Evolutionary conservation across 2,113 vertebrate species (phyloP).

Genomic region (Gavialis gangeticus): DNA sequence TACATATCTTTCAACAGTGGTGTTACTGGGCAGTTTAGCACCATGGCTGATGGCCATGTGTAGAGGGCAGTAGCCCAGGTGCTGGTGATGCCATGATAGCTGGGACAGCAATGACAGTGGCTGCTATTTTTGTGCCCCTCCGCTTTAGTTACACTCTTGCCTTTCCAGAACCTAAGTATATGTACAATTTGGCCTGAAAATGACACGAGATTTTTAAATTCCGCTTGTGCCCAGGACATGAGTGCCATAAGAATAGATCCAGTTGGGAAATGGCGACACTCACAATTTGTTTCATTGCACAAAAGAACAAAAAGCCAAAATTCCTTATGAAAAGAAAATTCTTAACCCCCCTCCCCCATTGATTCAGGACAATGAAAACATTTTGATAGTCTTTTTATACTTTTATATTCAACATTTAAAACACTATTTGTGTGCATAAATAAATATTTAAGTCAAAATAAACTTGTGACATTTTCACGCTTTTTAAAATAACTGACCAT

Average conservation of each 20-base stretch:
- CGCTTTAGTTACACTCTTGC: too few species aligned
- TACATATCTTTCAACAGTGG: too few species aligned
- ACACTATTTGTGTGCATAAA: neutral
- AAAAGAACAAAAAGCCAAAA: neutral
- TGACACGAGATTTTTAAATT: neutral
- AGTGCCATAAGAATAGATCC: neutral
- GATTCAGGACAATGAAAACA: neutral
- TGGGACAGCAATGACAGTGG: too few species aligned
- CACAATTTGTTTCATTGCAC: neutral
- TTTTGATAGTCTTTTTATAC: neutral
- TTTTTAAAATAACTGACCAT: neutral
- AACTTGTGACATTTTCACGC: neutral
- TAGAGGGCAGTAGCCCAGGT: too few species aligned
- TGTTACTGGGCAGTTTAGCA: too few species aligned
- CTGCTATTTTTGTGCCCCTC: too few species aligned
- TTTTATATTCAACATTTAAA: neutral
- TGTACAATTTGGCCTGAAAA: neutral
- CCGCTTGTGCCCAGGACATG: neutral
- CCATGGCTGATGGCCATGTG: too few species aligned
- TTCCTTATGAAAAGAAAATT: neutral
- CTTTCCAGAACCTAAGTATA: neutral
- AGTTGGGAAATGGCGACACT: neutral
- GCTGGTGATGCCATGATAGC: too few species aligned
- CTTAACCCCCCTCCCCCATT: fast-evolving
- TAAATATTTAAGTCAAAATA: neutral